Evolutionary conservation across 2,888 invertebrate genomes (phyloP), one percentile per base, ranked within the genome.

Genomic region (Mesorhabditis spiculigera): DNA sequence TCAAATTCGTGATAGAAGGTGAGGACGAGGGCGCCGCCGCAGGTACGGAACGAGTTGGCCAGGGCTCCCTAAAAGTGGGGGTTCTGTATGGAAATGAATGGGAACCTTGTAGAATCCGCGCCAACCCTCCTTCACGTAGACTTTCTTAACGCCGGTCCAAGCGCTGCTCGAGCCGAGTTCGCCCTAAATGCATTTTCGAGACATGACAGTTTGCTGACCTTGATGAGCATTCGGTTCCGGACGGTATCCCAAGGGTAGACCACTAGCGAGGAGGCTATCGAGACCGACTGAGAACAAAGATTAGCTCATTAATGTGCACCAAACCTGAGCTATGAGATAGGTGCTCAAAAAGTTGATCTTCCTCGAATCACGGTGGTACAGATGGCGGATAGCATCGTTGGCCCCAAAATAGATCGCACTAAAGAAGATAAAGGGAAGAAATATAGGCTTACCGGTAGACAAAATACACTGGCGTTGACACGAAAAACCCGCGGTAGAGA

Each of bases 201-300:
- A 50, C n/a, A 50, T 13, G n/a, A 50, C n/a, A 50, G 58, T 50
- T 13, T 50, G 58, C 58, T 50, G 58, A 50, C 94, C 90, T 95
- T 95, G 94, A 96, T 95, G 95, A 96, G 96, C 95, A 96, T 95
- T 88, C 95, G 92, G 90, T 95, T 91, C 87, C 95, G 91, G 72
- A 89, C 85, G 92, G 95, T 95, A 89, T 95, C 95, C 90, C 95
- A 93, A 86, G 95, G 95, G 90, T 95, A 95, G 45, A 95, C 94
- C 66, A 80, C 66, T 65, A 77, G 78, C n/a, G 75, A 73, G 0
- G 78, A 77, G 5, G 73, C 68, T 5, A 78, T 74, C 5, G 80
- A 75, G 0, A 80, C 78, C 41, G 71, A 70, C 77, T 78, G 28
- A 28, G 28, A 28, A 28, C 28, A 43, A 58, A 75, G 10, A 13